A percentile compares a stretch with the other conserved stretches of the same genome.
Conservation (phyloP, 2,797 vertebrate genomes). For the Prionace glauca region DNA sequence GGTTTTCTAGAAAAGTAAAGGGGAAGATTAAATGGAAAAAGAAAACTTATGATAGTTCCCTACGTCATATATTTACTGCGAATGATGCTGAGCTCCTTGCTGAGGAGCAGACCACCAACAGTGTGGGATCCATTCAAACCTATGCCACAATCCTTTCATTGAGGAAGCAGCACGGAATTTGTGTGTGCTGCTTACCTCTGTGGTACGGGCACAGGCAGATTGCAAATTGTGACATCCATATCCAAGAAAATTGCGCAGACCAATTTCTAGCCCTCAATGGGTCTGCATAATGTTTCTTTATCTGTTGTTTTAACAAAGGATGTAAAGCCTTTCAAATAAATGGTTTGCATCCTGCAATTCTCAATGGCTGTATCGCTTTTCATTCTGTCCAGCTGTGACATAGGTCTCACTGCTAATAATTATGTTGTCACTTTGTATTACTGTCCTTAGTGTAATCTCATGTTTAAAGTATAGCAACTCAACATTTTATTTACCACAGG, state of each 20-base stretch:
- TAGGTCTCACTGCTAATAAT: not conserved
- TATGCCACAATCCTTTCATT: not conserved
- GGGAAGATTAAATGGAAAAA: no score
- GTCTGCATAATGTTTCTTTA: not conserved
- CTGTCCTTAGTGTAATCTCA: not conserved
- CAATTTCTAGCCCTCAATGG: not conserved
- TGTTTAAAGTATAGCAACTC: not conserved
- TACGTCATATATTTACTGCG: not conserved
- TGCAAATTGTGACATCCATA: no score
- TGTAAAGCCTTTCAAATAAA: not conserved
- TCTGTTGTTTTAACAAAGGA: slow-evolving; percentile 2
- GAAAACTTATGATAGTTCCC: not conserved
- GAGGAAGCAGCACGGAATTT: not conserved
- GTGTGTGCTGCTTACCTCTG: not conserved
- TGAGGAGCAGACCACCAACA: not conserved
- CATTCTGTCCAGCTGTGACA: not conserved
- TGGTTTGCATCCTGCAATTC: slow-evolving; percentile 14
- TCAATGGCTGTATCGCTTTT: not conserved
- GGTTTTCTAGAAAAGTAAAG: no score
- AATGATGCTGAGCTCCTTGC: not conserved
- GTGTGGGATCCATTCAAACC: not conserved
- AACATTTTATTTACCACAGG: not conserved
- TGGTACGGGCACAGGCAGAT: not conserved
- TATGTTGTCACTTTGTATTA: not conserved
- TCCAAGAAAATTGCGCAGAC: not conserved